Percentiles rank a stretch among this genome's conserved stretches.
These are phyloP conservation scores for Corythaeola cristata DNA, from an alignment of 2,113 vertebrate genomes.

Conservation along the genomic window DNA sequence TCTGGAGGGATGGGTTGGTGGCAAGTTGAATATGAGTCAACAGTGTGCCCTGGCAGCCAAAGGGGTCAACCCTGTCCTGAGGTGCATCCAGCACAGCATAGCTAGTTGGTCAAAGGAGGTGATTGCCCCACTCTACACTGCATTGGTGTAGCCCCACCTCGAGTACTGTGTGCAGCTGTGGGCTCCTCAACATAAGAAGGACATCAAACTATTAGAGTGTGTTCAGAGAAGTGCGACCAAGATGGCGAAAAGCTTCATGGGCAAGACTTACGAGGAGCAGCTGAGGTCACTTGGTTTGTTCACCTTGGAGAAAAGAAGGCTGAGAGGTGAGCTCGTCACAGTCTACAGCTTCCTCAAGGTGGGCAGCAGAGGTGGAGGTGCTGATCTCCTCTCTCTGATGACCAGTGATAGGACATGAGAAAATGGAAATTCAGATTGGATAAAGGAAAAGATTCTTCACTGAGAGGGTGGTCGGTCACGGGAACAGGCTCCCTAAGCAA, in stretches of 20 bases:
- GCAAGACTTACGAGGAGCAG: too few species aligned
- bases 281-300: neutral
- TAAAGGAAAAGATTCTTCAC: neutral
- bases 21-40: neutral
- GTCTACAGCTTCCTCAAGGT: neutral
- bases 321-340: neutral
- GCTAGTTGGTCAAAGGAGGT: rapidly evolving
- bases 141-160: rapidly evolving
- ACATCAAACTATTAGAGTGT: neutral
- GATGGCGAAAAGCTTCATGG: neutral
- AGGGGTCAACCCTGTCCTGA: rapidly evolving
- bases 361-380: rapidly evolving
- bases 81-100: neutral
- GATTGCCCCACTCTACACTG: neutral
- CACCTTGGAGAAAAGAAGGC: neutral
- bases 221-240: neutral
- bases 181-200: rapidly evolving
- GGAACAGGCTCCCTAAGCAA: neutral
- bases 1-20: rapidly evolving
- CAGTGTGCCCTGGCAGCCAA: neutral
- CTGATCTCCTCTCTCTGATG: neutral
- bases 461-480: neutral
- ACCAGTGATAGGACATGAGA: rapidly evolving
- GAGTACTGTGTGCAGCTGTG: neutral
- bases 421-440: neutral